A percentile compares a stretch with the other conserved stretches of the same genome.
Evolutionary conservation across 2,888 invertebrate genomes (phyloP).

Genomic region (Rotaria socialis): DNA sequence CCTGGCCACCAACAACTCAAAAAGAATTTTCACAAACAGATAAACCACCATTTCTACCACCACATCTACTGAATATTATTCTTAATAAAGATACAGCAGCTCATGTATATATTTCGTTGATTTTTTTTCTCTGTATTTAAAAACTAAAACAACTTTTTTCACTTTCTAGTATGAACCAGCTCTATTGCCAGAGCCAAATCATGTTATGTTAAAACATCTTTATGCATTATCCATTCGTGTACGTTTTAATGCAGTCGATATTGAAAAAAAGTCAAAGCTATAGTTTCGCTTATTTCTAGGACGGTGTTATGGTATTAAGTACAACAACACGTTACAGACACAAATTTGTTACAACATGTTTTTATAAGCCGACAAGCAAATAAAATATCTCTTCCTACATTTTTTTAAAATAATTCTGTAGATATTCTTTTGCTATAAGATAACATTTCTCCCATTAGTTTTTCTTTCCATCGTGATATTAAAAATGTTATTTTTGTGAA

Average conservation of each 20-base stretch:
- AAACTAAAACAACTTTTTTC: neutral
- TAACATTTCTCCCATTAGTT: neutral
- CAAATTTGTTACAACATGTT: slow-evolving; percentile 95
- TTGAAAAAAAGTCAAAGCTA: too few relatives aligned
- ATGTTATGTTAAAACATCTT: slow-evolving; percentile 98
- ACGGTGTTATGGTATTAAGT: slow-evolving; percentile 98
- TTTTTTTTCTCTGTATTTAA: too few relatives aligned
- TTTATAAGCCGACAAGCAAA: slow-evolving; percentile 79
- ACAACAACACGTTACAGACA: slow-evolving; percentile 96
- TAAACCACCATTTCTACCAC: slow-evolving; percentile 92
- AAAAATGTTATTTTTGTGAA: neutral
- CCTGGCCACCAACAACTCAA: neutral
- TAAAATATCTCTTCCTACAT: neutral
- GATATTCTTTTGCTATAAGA: neutral
- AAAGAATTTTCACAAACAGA: slow-evolving; percentile 86
- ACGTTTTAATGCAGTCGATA: neutral
- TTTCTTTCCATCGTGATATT: neutral
- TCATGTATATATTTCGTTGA: slow-evolving; percentile 50
- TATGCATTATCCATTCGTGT: slow-evolving; percentile 93
- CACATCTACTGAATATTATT: slow-evolving; percentile 95
- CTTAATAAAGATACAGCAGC: slow-evolving; percentile 87
- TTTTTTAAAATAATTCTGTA: neutral
- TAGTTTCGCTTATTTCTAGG: slow-evolving; percentile 60
- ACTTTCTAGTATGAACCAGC: slow-evolving; percentile 86
- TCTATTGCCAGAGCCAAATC: slow-evolving; percentile 95